These are phyloP conservation scores for Daphoenositta chrysoptera DNA, from an alignment of 2,113 vertebrate species.

Conservation along the genomic window DNA sequence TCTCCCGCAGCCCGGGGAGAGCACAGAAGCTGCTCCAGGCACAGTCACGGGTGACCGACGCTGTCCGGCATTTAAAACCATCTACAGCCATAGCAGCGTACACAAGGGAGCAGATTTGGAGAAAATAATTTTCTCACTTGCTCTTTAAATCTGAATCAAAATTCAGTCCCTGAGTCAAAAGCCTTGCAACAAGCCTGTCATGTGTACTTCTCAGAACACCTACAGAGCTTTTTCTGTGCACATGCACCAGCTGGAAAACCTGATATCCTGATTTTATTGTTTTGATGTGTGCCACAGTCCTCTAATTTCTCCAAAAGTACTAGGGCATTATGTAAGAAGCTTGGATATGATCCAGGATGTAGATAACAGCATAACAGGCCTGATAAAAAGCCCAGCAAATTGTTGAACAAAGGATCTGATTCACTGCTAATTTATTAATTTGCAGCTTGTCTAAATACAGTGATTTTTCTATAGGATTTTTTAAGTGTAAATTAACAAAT, in stretches of 20 bases:
- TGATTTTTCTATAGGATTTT: not conserved
- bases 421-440: slow-evolving; percentile 15
- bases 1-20: not conserved
- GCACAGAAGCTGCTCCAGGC: not conserved
- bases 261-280: not conserved
- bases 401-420: not conserved
- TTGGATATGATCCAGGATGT: not conserved
- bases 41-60: not conserved
- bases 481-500: not conserved
- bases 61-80: not conserved
- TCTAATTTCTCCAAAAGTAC: not conserved
- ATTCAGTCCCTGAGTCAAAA: not conserved
- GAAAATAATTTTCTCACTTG: not conserved
- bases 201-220: not conserved
- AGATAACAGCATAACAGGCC: not conserved
- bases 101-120: not conserved
- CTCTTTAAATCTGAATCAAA: not conserved
- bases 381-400: not conserved
- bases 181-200: not conserved
- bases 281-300: not conserved
- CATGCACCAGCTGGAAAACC: not conserved
- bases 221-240: not conserved
- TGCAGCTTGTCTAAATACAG: not conserved
- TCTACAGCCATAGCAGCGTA: fast-evolving
- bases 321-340: not conserved